Conservation (phyloP, 1,140 invertebrate genomes). For the Lordiphosa mommai region DNA sequence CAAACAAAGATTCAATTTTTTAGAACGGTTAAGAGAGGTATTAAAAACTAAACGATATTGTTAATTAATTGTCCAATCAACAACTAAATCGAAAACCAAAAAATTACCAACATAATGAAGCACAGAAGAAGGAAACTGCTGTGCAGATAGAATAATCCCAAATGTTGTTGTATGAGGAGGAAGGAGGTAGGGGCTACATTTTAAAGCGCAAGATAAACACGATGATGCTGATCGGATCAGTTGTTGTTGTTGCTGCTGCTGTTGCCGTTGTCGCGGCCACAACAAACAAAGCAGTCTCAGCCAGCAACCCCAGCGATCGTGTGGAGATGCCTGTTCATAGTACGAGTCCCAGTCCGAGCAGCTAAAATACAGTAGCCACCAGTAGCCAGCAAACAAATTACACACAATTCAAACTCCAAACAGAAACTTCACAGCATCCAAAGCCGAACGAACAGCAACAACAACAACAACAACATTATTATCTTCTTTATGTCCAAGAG, state of each 20-base stretch:
- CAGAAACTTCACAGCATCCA: slow-evolving; percentile 69
- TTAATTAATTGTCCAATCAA: no score
- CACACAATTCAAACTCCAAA: slow-evolving; percentile 75
- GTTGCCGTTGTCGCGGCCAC: slow-evolving; percentile 55
- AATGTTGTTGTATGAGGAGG: no score
- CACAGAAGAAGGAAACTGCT: slow-evolving; percentile 20
- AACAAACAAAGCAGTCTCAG: slow-evolving; percentile 53
- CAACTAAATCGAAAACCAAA: neutral
- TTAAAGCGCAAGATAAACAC: slow-evolving; percentile 67
- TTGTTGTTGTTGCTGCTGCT: slow-evolving; percentile 16
- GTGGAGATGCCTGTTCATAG: slow-evolving; percentile 45
- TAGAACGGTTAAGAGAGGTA: no score
- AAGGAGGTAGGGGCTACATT: slow-evolving; percentile 41
- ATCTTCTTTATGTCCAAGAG: slow-evolving; percentile 67
- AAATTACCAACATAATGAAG: slow-evolving; percentile 8
- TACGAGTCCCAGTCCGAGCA: slow-evolving; percentile 6
- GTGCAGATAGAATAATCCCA: neutral
- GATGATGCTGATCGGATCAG: slow-evolving; percentile 61
- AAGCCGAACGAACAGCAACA: slow-evolving; percentile 19
- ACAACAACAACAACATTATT: slow-evolving; percentile 68
- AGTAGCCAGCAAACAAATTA: slow-evolving; percentile 76
- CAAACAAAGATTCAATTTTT: no score
- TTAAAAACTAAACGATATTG: no score
- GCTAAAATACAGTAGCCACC: slow-evolving; percentile 69
- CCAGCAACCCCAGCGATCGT: slow-evolving; percentile 28